A percentile compares a stretch with the other conserved stretches of the same genome.
These are phyloP conservation scores for Drosophila silvestris DNA, from an alignment of 2,888 invertebrate species.

Conservation along the genomic window DNA sequence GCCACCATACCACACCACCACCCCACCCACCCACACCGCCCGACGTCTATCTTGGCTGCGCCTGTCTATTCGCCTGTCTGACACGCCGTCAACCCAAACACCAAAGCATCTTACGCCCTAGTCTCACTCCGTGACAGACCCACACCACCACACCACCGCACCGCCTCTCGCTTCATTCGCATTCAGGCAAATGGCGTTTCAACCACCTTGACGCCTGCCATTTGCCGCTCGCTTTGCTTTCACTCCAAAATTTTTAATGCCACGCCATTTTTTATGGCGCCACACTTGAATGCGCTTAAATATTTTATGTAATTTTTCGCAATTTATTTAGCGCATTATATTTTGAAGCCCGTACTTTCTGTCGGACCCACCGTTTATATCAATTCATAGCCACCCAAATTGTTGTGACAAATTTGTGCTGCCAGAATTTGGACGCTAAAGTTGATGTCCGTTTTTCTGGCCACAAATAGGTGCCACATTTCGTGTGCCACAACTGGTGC, in stretches of 20 bases:
- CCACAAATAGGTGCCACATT: constrained; percentile 38
- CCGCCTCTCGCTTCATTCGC: background rate
- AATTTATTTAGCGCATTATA: constrained; percentile 81
- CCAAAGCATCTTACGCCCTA: constrained; percentile 19
- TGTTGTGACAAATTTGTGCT: constrained; percentile 65
- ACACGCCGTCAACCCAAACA: constrained; percentile 56
- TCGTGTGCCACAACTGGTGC: background rate
- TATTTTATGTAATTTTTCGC: constrained; percentile 82
- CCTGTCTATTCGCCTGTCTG: constrained; percentile 69
- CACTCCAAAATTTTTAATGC: constrained; percentile 76
- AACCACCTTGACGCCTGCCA: constrained; percentile 63
- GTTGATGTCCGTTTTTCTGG: constrained; percentile 32
- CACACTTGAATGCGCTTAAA: constrained; percentile 81
- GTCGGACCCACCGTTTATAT: constrained; percentile 68
- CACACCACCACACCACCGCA: background rate
- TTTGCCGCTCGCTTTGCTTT: constrained; percentile 79
- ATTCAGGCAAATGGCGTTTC: constrained; percentile 50
- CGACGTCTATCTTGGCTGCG: constrained; percentile 8
- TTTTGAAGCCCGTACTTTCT: constrained; percentile 34
- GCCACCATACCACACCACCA: constrained; percentile 8
- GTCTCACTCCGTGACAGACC: constrained; percentile 10
- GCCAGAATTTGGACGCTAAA: constrained; percentile 1
- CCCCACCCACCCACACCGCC: background rate
- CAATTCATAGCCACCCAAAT: constrained; percentile 59
- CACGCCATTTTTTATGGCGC: constrained; percentile 76